phyloP scores from a whole-genome alignment of 2,797 vertebrate genomes.

The Melanotaenia trifasciata region DNA sequence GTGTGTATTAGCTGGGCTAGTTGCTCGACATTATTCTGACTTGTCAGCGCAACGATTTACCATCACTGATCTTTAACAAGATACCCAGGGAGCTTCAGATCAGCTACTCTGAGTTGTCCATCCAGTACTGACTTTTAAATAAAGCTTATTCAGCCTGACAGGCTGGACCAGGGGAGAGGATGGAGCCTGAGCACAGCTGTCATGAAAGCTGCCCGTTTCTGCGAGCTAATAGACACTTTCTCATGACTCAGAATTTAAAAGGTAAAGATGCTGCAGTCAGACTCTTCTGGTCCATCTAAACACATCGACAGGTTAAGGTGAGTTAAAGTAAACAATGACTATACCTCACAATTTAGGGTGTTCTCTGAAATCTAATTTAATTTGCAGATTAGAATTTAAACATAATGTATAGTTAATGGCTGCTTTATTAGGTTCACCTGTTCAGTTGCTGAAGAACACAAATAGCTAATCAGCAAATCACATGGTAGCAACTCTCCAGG shows the following conservation, averaged over 20 bases:
- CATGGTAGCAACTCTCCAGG: neutral
- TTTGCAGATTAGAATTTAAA: no score
- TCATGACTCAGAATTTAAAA: slow-evolving; percentile 10
- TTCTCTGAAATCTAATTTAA: no score
- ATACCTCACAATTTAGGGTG: neutral
- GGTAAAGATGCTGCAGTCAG: neutral
- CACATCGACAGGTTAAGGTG: neutral
- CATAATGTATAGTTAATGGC: no score
- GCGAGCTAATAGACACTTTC: slow-evolving; percentile 37
- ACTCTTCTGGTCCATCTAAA: slow-evolving; percentile 6
- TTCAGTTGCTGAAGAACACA: neutral
- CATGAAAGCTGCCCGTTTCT: slow-evolving; percentile 30
- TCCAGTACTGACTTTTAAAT: slow-evolving; percentile 60
- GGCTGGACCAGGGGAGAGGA: slow-evolving; percentile 32
- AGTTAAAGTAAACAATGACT: neutral
- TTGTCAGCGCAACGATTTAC: slow-evolving; percentile 47
- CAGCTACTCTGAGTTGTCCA: slow-evolving; percentile 31
- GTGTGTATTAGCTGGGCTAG: slow-evolving; percentile 7
- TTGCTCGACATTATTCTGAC: slow-evolving; percentile 13
- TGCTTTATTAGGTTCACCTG: neutral
- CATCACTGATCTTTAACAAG: slow-evolving; percentile 70
- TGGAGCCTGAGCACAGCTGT: slow-evolving; percentile 29
- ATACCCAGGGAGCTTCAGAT: slow-evolving; percentile 41
- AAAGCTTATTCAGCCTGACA: slow-evolving; percentile 59
- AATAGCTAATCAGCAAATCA: neutral